These are phyloP conservation scores for Sardinella longiceps DNA, from an alignment of 2,797 vertebrate species.

Conservation along the genomic window DNA sequence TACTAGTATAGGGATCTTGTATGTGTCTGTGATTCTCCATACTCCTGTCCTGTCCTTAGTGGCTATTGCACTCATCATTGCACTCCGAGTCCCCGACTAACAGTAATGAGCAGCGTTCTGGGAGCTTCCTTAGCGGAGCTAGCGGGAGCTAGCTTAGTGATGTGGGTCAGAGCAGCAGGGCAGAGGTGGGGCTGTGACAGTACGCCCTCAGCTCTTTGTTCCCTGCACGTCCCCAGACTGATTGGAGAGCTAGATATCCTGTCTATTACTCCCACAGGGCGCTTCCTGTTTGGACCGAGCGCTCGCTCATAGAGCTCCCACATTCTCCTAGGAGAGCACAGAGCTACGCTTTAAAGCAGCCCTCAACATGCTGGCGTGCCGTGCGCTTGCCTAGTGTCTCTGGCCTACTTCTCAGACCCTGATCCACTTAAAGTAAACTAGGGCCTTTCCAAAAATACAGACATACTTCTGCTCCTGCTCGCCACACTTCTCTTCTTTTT, in stretches of 20 bases:
- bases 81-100: neutral
- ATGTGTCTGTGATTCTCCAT: neutral
- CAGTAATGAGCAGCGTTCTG: neutral
- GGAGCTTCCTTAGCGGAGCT: neutral
- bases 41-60: neutral
- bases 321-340: neutral
- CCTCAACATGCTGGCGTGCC: neutral
- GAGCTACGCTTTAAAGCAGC: neutral
- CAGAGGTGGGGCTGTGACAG: neutral
- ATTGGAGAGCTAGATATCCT: neutral
- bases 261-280: neutral
- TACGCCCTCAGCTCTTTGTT: neutral
- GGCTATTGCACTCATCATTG: neutral
- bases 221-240: neutral
- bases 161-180: neutral
- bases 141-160: neutral
- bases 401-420: conserved; percentile 17
- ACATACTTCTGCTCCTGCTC: neutral
- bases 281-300: neutral
- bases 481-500: neutral
- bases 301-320: neutral
- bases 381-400: neutral
- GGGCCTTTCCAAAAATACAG: conserved; percentile 25
- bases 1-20: neutral
- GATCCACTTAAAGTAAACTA: conserved; percentile 18